Base-by-base conservation (phyloP, 2,113 vertebrate species). In the Oryzias melastigma region DNA sequence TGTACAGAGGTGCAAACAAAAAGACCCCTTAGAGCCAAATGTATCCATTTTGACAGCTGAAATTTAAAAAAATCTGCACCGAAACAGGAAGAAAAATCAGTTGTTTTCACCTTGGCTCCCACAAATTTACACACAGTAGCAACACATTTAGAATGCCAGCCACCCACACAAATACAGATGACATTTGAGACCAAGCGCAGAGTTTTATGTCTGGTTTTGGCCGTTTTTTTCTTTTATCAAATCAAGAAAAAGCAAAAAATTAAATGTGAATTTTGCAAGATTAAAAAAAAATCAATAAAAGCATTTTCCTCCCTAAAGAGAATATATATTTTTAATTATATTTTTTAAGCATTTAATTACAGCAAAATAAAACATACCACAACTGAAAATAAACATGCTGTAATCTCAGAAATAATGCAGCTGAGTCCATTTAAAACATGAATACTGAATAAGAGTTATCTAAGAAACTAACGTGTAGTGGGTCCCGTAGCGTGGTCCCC, bases 401-500 rank as follows among this genome's bases (percentile, higher is more conserved):
- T 27, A 27, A 5, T 27, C 25, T 27, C 25, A 27, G 25, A 27
- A 27, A 27, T 5, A 27, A 27, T 6, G 6, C 25, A 27, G 25
- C 5, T 5, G 25, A 27, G 25, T 27, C 25, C 6, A 27, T 27
- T 27, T 17, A 45, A 45, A 45, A 45, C 14, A 45, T 16, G 17
- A 45, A 14, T 14, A 14, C 12, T 45, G 43, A 5, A 16, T 45
- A 4, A 16, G 14, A 46, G 16, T 44, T n/a, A 18, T 18, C n/a
- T 19, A 29, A 53, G 3, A 27, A 58, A 91, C 93, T 53, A 70
- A 95, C 94, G 93, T 96, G 72, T 95, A 92, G 85, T 96, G 95
- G 0, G 94, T 95, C 65, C 94, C 93, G 0, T 95, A 95, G 68
- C 93, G 92, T 20, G 94, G 93, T 59, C 94, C 95, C 72, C 89